Evolutionary conservation across 2,797 vertebrate genomes (phyloP).

Genomic region (Salarias fasciatus): DNA sequence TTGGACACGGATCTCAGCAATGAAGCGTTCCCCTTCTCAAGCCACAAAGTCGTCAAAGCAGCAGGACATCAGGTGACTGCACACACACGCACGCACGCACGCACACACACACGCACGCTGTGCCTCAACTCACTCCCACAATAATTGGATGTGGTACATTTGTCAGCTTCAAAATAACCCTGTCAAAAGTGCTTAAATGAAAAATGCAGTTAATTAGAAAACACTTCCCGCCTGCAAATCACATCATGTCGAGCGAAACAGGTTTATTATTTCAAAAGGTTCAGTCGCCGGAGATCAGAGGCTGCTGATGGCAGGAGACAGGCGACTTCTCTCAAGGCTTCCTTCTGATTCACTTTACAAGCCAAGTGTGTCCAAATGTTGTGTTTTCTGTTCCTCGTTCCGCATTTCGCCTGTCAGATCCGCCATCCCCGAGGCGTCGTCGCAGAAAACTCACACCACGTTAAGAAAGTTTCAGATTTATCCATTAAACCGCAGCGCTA

Average conservation of each 20-base stretch:
- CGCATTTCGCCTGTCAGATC: neutral
- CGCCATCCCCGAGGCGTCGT: neutral
- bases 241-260: slow-evolving; percentile 12
- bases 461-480: too few relatives aligned
- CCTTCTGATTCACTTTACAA: slow-evolving; percentile 22
- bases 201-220: slow-evolving; percentile 18
- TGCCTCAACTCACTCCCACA: neutral
- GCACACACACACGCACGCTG: neutral
- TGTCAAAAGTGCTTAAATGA: neutral
- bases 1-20: slow-evolving; percentile 91
- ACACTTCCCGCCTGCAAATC: slow-evolving; percentile 14
- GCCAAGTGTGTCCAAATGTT: slow-evolving; percentile 21
- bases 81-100: slow-evolving; percentile 4
- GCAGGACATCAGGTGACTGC: slow-evolving; percentile 87
- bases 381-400: slow-evolving; percentile 1
- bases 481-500: slow-evolving; percentile 1
- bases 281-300: slow-evolving; percentile 20
- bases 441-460: slow-evolving; percentile 3
- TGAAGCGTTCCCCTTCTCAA: slow-evolving; percentile 93
- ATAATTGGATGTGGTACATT: slow-evolving; percentile 31
- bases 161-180: slow-evolving; percentile 32
- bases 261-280: slow-evolving; percentile 28
- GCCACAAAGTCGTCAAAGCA: slow-evolving; percentile 87
- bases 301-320: slow-evolving; percentile 1
- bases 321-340: slow-evolving; percentile 26